These are phyloP conservation scores for Leptonema lineaticorne DNA, from an alignment of 1,140 invertebrate species.

Conservation along the genomic window DNA sequence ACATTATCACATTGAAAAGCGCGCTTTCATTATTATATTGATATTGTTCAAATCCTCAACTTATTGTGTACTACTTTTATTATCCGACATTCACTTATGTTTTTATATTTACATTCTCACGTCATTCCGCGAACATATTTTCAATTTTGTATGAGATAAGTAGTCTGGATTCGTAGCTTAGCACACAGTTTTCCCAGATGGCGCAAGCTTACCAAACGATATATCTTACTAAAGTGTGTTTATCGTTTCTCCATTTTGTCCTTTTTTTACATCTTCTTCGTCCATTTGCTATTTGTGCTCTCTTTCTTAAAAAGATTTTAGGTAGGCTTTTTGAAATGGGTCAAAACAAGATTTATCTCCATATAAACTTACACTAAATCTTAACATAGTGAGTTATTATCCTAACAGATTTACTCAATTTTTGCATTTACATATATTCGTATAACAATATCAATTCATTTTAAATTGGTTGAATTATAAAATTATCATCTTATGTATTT, in stretches of 20 bases:
- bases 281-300: neutral
- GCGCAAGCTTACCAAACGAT: slow-evolving; percentile 17
- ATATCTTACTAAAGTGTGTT: slow-evolving; percentile 18
- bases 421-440: no score
- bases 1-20: no score
- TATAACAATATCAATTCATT: no score
- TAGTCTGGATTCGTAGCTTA: slow-evolving; percentile 16
- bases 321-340: slow-evolving; percentile 11
- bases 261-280: neutral
- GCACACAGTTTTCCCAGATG: slow-evolving; percentile 17
- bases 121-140: neutral
- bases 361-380: slow-evolving; percentile 15
- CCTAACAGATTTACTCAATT: slow-evolving; percentile 5
- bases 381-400: neutral
- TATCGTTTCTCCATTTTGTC: slow-evolving; percentile 10
- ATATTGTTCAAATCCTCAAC: neutral
- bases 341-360: slow-evolving; percentile 16
- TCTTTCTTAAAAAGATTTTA: neutral
- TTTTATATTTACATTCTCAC: neutral
- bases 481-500: no score
- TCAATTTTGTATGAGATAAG: slow-evolving; percentile 17
- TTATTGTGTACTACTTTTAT: neutral
- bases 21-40: neutral
- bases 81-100: neutral
- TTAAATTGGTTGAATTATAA: no score